These are phyloP conservation scores for Orgyia antiqua DNA, from an alignment of 2,888 invertebrate genomes.

Conservation along the genomic window DNA sequence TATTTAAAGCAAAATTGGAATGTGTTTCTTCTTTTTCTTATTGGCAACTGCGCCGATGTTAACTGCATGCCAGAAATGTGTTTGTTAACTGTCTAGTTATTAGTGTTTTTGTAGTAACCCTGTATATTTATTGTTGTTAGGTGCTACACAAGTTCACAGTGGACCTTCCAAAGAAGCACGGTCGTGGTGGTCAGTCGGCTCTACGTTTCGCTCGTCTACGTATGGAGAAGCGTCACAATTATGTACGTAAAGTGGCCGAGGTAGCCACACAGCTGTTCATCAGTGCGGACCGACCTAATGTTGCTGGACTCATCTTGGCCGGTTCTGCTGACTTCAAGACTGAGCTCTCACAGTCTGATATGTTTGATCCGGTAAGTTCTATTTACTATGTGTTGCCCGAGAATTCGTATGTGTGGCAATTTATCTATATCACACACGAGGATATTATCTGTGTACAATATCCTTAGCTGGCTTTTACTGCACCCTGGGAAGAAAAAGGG, in stretches of 20 bases:
- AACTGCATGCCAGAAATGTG: no score
- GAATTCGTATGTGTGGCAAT: no score
- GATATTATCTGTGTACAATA: no score
- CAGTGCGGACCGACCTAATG: constrained; percentile 97
- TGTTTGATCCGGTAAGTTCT: constrained; percentile 98
- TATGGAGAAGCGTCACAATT: constrained; percentile 99
- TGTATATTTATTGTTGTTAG: constrained; percentile 46
- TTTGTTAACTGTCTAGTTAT: no score
- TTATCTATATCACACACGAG: no score
- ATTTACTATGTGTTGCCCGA: no score
- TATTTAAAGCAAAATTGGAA: no score
- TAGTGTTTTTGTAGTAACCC: no score
- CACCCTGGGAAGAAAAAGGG: no score
- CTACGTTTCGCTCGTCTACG: constrained; percentile 99
- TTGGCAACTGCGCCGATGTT: no score
- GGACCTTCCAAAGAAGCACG: constrained; percentile 99
- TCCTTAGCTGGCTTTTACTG: no score
- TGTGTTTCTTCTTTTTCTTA: no score
- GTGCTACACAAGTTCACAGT: constrained; percentile 98
- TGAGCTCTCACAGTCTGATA: constrained; percentile 99
- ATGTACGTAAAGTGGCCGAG: constrained; percentile 94
- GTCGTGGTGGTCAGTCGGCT: constrained; percentile 99
- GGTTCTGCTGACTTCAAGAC: constrained; percentile 99
- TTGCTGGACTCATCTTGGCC: constrained; percentile 97
- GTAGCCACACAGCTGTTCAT: constrained; percentile 97